Conservation (phyloP, 2,113 vertebrate genomes). For the Tragelaphus scriptus region DNA sequence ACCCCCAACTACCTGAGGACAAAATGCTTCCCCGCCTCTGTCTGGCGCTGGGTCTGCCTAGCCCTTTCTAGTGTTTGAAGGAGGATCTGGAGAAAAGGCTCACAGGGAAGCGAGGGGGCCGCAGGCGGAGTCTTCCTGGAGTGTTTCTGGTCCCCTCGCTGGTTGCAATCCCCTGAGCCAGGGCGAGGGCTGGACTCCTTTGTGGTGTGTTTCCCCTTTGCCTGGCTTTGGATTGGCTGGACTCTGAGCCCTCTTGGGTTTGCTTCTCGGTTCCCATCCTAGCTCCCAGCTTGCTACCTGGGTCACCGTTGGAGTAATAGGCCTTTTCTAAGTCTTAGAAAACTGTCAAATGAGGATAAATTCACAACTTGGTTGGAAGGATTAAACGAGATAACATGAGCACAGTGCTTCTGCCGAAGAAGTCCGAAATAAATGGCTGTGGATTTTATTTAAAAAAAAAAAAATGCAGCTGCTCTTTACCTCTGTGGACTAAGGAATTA, state of each 20-base stretch:
- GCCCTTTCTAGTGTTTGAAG: background rate
- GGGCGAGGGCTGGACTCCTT: background rate
- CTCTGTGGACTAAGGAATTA: background rate
- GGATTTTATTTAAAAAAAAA: background rate
- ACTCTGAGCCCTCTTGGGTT: background rate
- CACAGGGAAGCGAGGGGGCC: accelerated
- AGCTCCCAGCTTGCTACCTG: background rate
- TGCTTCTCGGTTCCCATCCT: background rate
- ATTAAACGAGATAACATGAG: background rate
- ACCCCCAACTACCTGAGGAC: accelerated
- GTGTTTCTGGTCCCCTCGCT: background rate
- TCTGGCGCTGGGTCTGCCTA: background rate
- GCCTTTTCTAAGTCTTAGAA: background rate
- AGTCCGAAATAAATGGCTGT: too few species aligned
- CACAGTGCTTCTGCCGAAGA: background rate
- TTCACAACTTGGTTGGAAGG: background rate
- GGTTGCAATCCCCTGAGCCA: accelerated
- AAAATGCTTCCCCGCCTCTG: background rate
- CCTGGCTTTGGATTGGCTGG: background rate
- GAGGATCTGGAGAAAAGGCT: background rate
- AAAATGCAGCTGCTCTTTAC: background rate
- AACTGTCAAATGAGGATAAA: background rate
- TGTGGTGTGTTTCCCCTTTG: background rate
- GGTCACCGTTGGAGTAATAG: background rate
- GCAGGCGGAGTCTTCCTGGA: background rate